These are phyloP conservation scores for Ariopsis seemanni DNA, from an alignment of 2,113 vertebrate genomes.

Conservation along the genomic window DNA sequence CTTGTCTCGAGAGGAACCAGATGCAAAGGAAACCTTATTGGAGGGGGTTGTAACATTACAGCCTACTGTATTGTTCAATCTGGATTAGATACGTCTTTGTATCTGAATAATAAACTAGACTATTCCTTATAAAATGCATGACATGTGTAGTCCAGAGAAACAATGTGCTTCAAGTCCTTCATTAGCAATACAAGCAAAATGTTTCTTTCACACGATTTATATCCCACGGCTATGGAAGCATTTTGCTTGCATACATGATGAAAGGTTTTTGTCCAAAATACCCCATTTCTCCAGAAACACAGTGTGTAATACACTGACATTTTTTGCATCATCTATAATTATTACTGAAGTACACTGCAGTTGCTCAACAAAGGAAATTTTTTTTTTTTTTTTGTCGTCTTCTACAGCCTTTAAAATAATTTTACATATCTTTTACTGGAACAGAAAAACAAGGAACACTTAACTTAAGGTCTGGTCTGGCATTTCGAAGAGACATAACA, in stretches of 20 bases:
- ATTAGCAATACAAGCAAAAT: slow-evolving; percentile 17
- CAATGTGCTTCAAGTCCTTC: not conserved
- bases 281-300: not conserved
- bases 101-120: not conserved
- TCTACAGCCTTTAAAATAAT: not conserved
- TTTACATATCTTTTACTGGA: not conserved
- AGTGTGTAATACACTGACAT: not conserved
- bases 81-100: not conserved
- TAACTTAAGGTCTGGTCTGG: not conserved
- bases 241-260: not conserved
- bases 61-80: not conserved
- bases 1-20: not conserved
- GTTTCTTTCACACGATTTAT: not conserved
- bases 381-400: not conserved
- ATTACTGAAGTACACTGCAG: not conserved
- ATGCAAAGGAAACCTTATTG: no score
- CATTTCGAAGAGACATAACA: not conserved
- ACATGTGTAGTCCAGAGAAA: not conserved
- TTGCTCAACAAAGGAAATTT: not conserved
- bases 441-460: not conserved
- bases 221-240: not conserved
- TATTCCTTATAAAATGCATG: not conserved
- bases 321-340: not conserved
- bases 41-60: not conserved
- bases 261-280: not conserved